A percentile compares a stretch with the other conserved stretches of the same genome.
Evolutionary conservation across 2,888 invertebrate genomes (phyloP).

Genomic region (Nesidiocoris tenuis): DNA sequence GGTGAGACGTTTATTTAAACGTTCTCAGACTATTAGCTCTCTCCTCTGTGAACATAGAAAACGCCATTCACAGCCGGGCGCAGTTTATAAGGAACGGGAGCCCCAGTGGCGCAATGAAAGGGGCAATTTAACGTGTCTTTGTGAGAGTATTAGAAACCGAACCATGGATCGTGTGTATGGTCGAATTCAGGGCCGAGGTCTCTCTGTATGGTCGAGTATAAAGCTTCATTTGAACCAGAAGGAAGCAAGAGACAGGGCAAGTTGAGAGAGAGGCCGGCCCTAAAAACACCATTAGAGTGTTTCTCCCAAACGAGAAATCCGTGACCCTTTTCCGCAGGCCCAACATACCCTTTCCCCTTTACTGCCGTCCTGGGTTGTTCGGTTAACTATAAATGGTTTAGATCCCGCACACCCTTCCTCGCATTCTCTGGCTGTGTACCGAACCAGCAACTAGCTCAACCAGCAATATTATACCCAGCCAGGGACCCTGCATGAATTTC

Average conservation of each 20-base stretch:
- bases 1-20: neutral
- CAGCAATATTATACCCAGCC: neutral
- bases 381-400: slow-evolving; percentile 21
- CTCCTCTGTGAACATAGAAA: neutral
- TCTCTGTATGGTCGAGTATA: slow-evolving; percentile 28
- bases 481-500: slow-evolving; percentile 29
- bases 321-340: neutral
- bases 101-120: slow-evolving; percentile 2
- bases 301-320: neutral
- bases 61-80: neutral
- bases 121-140: slow-evolving; percentile 36
- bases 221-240: slow-evolving; percentile 34
- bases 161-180: neutral
- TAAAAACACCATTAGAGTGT: slow-evolving; percentile 34
- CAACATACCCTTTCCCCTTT: neutral
- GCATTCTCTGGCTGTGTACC: neutral
- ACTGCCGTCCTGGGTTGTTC: neutral
- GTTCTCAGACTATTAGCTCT: neutral
- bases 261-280: slow-evolving; percentile 5
- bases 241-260: neutral
- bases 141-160: slow-evolving; percentile 21
- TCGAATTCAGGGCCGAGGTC: neutral
- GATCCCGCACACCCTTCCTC: neutral
- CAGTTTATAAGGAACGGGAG: slow-evolving; percentile 9
- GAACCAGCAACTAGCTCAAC: neutral